Conservation (phyloP, 2,113 vertebrate species). For the Maccullochella peelii region DNA sequence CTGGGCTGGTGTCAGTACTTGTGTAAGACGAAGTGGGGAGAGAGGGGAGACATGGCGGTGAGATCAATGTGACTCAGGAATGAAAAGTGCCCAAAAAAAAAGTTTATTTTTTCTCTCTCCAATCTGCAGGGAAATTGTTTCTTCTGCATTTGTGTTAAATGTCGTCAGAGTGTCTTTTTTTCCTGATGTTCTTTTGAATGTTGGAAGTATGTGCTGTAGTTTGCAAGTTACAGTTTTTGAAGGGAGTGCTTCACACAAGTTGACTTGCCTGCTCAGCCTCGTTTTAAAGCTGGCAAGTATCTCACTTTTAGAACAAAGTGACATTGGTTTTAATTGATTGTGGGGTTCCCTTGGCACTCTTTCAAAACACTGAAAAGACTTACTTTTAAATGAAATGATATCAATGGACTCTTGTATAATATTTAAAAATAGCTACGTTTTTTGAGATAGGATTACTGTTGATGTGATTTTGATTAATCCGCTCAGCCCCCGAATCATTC, state of each 20-base stretch:
- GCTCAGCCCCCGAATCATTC: neutral
- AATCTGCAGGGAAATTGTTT: conserved; percentile 51
- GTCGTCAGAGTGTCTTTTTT: conserved; percentile 27
- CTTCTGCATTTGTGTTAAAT: conserved; percentile 51
- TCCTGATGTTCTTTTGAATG: conserved; percentile 33
- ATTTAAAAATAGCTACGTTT: neutral
- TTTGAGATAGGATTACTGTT: neutral
- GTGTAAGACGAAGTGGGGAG: conserved; percentile 44
- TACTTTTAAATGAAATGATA: neutral
- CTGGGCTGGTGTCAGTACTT: conserved; percentile 62
- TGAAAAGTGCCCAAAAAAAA: conserved; percentile 54
- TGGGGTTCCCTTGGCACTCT: neutral
- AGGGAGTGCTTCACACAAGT: conserved; percentile 17
- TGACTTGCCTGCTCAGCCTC: conserved; percentile 23
- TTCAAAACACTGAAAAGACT: neutral
- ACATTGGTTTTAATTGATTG: conserved; percentile 20
- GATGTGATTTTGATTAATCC: neutral
- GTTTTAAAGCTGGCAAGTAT: conserved; percentile 13
- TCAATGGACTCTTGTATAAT: neutral
- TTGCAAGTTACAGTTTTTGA: conserved; percentile 39
- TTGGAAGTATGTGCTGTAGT: conserved; percentile 25
- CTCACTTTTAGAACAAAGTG: conserved; percentile 27
- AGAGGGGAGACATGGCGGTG: conserved; percentile 43
- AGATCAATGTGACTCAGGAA: conserved; percentile 67
- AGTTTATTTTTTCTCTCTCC: neutral